Evolutionary conservation across 2,888 invertebrate genomes (phyloP), one percentile per base, ranked within the genome.

Genomic region (Acleris cristana): DNA sequence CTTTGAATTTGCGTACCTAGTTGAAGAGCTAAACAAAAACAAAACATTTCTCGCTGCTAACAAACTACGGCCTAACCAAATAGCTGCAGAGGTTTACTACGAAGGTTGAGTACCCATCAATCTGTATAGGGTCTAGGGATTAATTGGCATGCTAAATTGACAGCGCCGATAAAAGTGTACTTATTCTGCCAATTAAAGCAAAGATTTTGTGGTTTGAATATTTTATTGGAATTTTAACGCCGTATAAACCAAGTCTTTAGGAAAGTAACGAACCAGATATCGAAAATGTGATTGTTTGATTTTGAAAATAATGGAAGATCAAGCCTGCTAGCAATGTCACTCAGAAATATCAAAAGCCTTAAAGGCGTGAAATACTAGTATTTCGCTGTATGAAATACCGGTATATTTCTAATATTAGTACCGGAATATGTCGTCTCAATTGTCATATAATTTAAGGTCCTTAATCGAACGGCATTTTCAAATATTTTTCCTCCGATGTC

Each of bases 41-140:
- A 64, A 34, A 64, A 51, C 56, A 49, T 56, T 51, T 16, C 40
- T 10, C 23, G 55, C 49, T n/a, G 56, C 49, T n/a, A 51, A 40
- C 56, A 56, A 64, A 64, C 56, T 44, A 64, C 34, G 55, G 19
- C 56, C 63, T 56, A 64, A 49, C 56, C 63, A 56, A 64, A 64
- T 56, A 64, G 51, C 63, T 40, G 12, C 23, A n/a, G 16, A 30
- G 56, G 30, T 64, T 64, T 56, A 64, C 49, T 64, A 23, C 40
- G 7, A 2, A 16, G 16, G 51, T 26, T 26, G 26, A 58, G 58
- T 26, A 19, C 18, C 56, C 23, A 51, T 64, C 49, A 64, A 56
- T 56, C 63, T 49, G 49, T 49, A 48, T 45, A 48, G 12, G 21
- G 34, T 34, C 56, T 34, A 49, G 0, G 48, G 48, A 64, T 64